Percentiles rank a stretch among this genome's conserved stretches.
Conservation (phyloP, 2,113 vertebrate genomes). For the Micromys minutus region DNA sequence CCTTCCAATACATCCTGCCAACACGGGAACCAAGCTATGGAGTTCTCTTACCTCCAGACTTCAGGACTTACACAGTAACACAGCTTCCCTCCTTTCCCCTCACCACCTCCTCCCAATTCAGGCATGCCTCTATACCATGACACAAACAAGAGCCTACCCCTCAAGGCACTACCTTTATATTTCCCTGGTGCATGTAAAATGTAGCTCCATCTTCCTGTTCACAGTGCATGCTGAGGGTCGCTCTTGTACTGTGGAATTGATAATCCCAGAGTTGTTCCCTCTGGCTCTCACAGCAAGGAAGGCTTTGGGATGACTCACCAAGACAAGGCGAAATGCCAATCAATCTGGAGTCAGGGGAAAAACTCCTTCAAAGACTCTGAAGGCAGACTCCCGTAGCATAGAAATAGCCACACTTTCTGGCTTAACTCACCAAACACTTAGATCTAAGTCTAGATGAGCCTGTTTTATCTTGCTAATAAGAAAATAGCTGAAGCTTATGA, state of each 20-base stretch:
- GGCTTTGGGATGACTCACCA: not conserved
- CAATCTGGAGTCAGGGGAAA: not conserved
- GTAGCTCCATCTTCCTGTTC: not conserved
- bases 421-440: not conserved
- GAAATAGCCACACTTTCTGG: not conserved
- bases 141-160: not conserved
- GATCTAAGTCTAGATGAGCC: not conserved
- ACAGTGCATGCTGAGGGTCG: not conserved
- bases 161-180: not conserved
- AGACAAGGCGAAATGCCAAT: not conserved
- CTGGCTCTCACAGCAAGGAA: not conserved
- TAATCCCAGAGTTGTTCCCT: not conserved
- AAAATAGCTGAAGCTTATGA: not conserved
- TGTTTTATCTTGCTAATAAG: not conserved
- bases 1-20: not conserved
- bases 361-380: not conserved
- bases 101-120: not conserved
- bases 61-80: not conserved
- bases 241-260: not conserved
- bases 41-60: not conserved
- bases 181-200: not conserved
- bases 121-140: not conserved
- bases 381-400: not conserved
- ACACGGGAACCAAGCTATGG: rapidly evolving
- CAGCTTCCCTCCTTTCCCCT: not conserved